Base-by-base conservation (phyloP, 2,797 vertebrate genomes). In the Sparidentex hasta region DNA sequence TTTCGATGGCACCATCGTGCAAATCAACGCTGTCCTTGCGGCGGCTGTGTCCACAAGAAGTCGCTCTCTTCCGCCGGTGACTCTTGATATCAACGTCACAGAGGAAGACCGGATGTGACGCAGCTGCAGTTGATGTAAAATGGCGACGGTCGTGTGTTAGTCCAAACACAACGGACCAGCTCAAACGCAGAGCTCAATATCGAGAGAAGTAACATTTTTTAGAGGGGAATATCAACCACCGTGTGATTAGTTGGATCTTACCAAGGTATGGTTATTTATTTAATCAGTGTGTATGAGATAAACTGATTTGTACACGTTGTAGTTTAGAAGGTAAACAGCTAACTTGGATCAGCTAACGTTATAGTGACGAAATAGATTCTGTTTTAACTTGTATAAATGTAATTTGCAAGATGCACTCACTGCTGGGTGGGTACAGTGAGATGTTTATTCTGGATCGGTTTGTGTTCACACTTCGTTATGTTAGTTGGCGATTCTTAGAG, bases 61-160 rank as follows among this genome's bases (percentile, higher is more conserved):
- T 59, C 90, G 72, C 81, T 47, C n/a, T 71, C 9, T 11, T 55
- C 20, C n/a, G 1, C 14, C 2, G 17, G n/a, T 0, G 0, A 41
- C 27, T 38, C 2, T 3, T 16, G n/a, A 13, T 3, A 43, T 38
- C 0, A 43, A 14, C 33, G 38, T 7, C 38, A 38, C n/a, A 17
- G 57, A 17, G 3, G 27, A 83, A 77, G 52, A 79, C 18, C 23
- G 23, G 70, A 80, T 0, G 80, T 89, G 83, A 90, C 89, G 89
- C 78, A 51, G 1, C 0, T 1, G 2, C 12, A 6, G 25, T 58
- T 11, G 51, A 27, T 16, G 44, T 87, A 84, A 93, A 89, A 94
- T 94, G 93, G 91, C 87, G 85, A 76, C 65, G 2, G 0, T 52
- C 0, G 7, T 50, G 27, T 56, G 23, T 25, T 72, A 51, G 64